Percentiles rank a stretch among this genome's conserved stretches.
phyloP scores from a whole-genome alignment of 2,888 invertebrate genomes.

The Himalopsyche tibetana region DNA sequence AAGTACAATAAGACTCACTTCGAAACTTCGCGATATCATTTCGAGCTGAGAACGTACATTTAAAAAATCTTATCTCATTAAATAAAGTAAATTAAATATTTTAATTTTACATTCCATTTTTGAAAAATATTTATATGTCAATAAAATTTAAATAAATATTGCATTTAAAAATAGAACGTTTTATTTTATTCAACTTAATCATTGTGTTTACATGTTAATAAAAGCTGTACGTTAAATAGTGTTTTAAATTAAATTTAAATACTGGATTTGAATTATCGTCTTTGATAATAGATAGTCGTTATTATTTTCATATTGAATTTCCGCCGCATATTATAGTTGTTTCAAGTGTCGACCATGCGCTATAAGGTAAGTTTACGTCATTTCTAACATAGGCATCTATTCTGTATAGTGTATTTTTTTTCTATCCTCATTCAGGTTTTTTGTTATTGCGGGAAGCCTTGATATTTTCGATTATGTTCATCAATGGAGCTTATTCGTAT shows the following conservation, averaged over 20 bases:
- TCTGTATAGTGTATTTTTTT: constrained; percentile 14
- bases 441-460: constrained; percentile 28
- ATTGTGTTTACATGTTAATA: background rate
- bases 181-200: background rate
- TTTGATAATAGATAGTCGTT: background rate
- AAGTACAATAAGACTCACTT: constrained; percentile 3
- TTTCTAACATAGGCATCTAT: constrained; percentile 9
- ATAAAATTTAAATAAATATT: background rate
- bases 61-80: background rate
- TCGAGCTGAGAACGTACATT: background rate
- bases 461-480: background rate
- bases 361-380: constrained; percentile 43
- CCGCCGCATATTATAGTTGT: background rate
- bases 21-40: background rate
- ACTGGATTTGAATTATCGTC: background rate
- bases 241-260: background rate
- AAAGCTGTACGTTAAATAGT: background rate
- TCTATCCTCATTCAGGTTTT: constrained; percentile 37
- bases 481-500: background rate
- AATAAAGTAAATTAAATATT: constrained; percentile 31
- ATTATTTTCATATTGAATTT: background rate
- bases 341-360: constrained; percentile 37
- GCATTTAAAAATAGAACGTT: too few species aligned
- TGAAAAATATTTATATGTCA: background rate
- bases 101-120: background rate